Evolutionary conservation across 2,113 vertebrate genomes (phyloP), one percentile per base, ranked within the genome.

Genomic region (Anhinga anhinga): DNA sequence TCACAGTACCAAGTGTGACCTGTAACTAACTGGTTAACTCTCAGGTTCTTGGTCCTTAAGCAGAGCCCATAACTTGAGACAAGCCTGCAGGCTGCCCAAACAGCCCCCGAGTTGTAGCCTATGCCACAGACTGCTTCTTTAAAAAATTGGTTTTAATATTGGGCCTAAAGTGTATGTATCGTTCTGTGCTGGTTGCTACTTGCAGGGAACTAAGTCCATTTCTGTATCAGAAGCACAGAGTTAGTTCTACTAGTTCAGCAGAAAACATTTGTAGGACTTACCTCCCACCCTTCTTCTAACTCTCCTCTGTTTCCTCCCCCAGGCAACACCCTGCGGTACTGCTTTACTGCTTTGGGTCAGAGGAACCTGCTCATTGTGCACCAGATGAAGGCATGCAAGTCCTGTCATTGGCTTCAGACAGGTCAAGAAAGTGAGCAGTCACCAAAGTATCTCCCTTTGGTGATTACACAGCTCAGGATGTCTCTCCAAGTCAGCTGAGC

Each of bases 271-370:
- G 13, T 34, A 52, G 44, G 36, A 80, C 14, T 83, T 80, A 17
- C 15, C 20, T 72, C 11, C 32, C 27, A 45, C 7, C n/a, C 14
- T 47, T 38, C n/a, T 34, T 49, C 15, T 77, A 77, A 58, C 10
- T 26, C 40, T 67, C 10, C 59, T 61, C 9, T 49, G 53, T 58
- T 38, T 69, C 8, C 34, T 53, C 9, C 10, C n/a, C 9, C 13
- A 79, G 15, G 22, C 0, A 0, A 22, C 27, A 23, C 1, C 14
- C 14, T 8, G 1, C 7, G 5, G 3, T n/a, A 52, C 29, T 83
- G 26, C 61, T 86, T 74, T 32, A 52, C 29, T 83, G 26, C 61
- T 86, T 74, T 32, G n/a, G 25, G 45, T 66, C 27, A 69, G 58
- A 80, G 27, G 21, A 88, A 34, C 15, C 4, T 20, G 13, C 8